phyloP scores from a whole-genome alignment of 2,797 vertebrate species.

The Sebastolobus alascanus region DNA sequence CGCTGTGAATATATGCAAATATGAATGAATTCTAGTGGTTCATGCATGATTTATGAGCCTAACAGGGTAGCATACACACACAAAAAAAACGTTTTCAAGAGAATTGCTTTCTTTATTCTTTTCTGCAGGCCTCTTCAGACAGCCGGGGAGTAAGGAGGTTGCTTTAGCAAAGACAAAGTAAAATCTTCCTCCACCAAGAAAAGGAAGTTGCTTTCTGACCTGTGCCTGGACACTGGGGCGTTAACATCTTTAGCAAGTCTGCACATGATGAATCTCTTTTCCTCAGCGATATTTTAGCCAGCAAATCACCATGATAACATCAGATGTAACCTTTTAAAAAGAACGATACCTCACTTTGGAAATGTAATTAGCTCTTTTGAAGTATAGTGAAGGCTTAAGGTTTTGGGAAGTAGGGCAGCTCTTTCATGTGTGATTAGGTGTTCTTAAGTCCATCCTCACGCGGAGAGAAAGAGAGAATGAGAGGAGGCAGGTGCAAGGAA shows the following conservation, averaged over 20 bases:
- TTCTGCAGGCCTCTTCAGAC: conserved; percentile 16
- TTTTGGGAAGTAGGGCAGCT: conserved; percentile 63
- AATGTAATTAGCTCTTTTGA: conserved; percentile 62
- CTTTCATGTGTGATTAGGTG: conserved; percentile 73
- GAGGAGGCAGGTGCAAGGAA: conserved; percentile 16
- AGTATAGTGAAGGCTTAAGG: conserved; percentile 50
- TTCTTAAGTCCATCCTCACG: conserved; percentile 44
- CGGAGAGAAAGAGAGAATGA: conserved; percentile 12
- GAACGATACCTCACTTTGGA: conserved; percentile 42
- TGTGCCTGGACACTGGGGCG: conserved; percentile 5
- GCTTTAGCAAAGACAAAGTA: conserved; percentile 13
- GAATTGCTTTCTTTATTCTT: conserved; percentile 11
- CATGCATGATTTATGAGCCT: conserved; percentile 68
- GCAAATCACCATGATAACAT: conserved; percentile 47
- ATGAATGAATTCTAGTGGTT: conserved; percentile 9
- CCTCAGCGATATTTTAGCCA: conserved; percentile 22
- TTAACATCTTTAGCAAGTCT: conserved; percentile 24
- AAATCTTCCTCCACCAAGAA: conserved; percentile 16
- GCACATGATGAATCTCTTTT: conserved; percentile 35
- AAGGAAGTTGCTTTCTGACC: conserved; percentile 11
- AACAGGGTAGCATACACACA: not conserved
- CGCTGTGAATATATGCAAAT: conserved; percentile 54
- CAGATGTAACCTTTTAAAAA: conserved; percentile 54
- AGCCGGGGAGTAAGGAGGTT: conserved; percentile 4
- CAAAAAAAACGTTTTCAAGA: conserved; percentile 21